Evolutionary conservation across 2,888 invertebrate species (phyloP).

Genomic region (Hololepta plana): DNA sequence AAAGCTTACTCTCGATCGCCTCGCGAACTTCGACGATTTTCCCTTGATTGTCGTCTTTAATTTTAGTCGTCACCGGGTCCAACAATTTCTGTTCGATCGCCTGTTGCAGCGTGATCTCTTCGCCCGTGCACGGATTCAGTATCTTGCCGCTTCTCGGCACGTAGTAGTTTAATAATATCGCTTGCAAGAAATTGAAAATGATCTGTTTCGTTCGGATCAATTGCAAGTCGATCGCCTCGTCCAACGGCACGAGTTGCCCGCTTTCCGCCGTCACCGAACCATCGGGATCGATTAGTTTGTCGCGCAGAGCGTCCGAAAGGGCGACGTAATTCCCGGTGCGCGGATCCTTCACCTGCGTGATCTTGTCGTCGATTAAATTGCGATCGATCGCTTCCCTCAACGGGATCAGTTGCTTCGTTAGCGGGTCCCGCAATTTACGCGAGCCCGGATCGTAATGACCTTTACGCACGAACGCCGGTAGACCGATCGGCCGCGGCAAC

Average conservation of each 20-base stretch:
- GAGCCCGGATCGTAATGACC: conserved; percentile 50
- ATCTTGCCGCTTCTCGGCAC: conserved; percentile 53
- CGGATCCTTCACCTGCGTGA: conserved; percentile 65
- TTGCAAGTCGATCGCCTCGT: conserved; percentile 49
- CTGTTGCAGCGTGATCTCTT: conserved; percentile 53
- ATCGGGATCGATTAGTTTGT: conserved; percentile 49
- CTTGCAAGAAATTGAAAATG: conserved; percentile 53
- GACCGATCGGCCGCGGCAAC: conserved; percentile 51
- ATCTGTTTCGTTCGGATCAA: conserved; percentile 49
- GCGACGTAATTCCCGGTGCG: conserved; percentile 51
- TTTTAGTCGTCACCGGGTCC: conserved; percentile 49
- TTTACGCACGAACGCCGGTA: conserved; percentile 57
- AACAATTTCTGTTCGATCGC: conserved; percentile 56
- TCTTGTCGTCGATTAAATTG: conserved; percentile 63
- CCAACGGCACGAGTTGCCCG: conserved; percentile 48
- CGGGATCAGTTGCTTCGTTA: conserved; percentile 51
- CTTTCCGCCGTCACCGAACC: too few species aligned
- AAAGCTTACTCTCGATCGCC: conserved; percentile 47
- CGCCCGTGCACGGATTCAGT: conserved; percentile 57
- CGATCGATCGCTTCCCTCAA: conserved; percentile 61
- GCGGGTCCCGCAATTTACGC: conserved; percentile 52
- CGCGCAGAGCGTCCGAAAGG: conserved; percentile 53
- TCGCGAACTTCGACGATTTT: conserved; percentile 46
- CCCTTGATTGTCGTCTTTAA: conserved; percentile 55
- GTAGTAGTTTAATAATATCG: conserved; percentile 61